Percentiles rank a stretch among this genome's conserved stretches.
These are phyloP conservation scores for Melieria picta DNA, from an alignment of 2,888 invertebrate genomes.

Conservation along the genomic window DNA sequence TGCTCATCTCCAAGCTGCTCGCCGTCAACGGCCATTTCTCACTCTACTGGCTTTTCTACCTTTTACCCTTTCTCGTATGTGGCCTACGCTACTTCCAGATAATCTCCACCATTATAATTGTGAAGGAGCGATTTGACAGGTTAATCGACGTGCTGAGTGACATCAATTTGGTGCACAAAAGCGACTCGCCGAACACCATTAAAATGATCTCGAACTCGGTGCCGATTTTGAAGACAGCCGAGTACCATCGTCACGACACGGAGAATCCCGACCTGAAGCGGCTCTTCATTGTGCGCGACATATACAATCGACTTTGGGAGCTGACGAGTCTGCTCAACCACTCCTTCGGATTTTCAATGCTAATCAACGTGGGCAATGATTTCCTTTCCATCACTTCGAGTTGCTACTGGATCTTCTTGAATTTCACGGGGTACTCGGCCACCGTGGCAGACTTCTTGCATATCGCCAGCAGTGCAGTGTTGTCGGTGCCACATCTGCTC, in stretches of 20 bases:
- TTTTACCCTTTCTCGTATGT: slow-evolving; percentile 54
- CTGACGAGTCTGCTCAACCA: slow-evolving; percentile 54
- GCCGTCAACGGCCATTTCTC: slow-evolving; percentile 39
- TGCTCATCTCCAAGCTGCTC: slow-evolving; percentile 47
- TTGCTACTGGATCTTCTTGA: slow-evolving; percentile 63
- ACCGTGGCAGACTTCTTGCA: slow-evolving; percentile 48
- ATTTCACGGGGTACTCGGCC: slow-evolving; percentile 48
- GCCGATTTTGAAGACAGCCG: slow-evolving; percentile 4
- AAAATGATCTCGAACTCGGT: slow-evolving; percentile 10
- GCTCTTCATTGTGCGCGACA: slow-evolving; percentile 52
- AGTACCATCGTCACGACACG: slow-evolving; percentile 27
- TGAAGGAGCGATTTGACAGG: slow-evolving; percentile 55
- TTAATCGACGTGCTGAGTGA: slow-evolving; percentile 49
- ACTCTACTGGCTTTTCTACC: slow-evolving; percentile 55
- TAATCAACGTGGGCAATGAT: slow-evolving; percentile 62
- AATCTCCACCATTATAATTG: slow-evolving; percentile 49
- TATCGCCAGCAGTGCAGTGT: slow-evolving; percentile 53
- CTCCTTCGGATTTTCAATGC: slow-evolving; percentile 59
- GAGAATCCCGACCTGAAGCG: slow-evolving; percentile 47
- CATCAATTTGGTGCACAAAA: slow-evolving; percentile 41
- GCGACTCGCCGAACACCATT: not conserved
- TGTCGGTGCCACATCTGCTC: slow-evolving; percentile 59
- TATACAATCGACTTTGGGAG: slow-evolving; percentile 61
- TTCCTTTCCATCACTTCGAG: slow-evolving; percentile 62
- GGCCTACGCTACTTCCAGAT: slow-evolving; percentile 61